Conservation (phyloP, 2,888 invertebrate species). For the Julus scandinavius region DNA sequence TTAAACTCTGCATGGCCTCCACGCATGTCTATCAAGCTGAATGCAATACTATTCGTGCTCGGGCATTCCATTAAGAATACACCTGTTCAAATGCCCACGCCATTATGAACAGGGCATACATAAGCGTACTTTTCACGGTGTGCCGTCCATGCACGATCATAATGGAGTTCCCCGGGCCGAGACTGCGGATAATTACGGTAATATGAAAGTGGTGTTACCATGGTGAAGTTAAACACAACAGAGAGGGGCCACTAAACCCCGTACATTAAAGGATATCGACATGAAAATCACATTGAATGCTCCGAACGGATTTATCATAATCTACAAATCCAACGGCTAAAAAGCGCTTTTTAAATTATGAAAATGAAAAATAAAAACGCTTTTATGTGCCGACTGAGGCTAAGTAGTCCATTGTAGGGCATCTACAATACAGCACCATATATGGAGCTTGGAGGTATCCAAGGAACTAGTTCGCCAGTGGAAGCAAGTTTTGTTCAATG, state of each 20-base stretch:
- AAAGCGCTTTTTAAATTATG: neutral
- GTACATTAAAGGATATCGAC: constrained; percentile 20
- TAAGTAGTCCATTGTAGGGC: neutral
- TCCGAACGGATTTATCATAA: neutral
- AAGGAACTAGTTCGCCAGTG: neutral
- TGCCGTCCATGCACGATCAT: neutral
- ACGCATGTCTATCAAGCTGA: neutral
- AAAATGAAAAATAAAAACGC: constrained; percentile 22
- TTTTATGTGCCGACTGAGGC: neutral
- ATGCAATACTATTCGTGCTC: neutral
- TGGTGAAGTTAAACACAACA: constrained; percentile 46
- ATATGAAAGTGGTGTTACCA: constrained; percentile 35
- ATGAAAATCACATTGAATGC: constrained; percentile 26
- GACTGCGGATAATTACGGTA: constrained; percentile 43
- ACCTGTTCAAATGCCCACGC: constrained; percentile 40
- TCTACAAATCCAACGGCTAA: neutral
- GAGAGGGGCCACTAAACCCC: neutral
- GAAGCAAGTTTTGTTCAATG: neutral
- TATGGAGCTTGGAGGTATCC: neutral
- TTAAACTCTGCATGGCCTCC: constrained; percentile 23
- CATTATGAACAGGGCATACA: constrained; percentile 5
- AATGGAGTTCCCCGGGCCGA: constrained; percentile 26
- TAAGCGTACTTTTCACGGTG: neutral
- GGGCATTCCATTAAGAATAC: neutral
- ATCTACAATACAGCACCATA: neutral